phyloP scores from a whole-genome alignment of 2,113 vertebrate species.

The Hippopotamus amphibius region DNA sequence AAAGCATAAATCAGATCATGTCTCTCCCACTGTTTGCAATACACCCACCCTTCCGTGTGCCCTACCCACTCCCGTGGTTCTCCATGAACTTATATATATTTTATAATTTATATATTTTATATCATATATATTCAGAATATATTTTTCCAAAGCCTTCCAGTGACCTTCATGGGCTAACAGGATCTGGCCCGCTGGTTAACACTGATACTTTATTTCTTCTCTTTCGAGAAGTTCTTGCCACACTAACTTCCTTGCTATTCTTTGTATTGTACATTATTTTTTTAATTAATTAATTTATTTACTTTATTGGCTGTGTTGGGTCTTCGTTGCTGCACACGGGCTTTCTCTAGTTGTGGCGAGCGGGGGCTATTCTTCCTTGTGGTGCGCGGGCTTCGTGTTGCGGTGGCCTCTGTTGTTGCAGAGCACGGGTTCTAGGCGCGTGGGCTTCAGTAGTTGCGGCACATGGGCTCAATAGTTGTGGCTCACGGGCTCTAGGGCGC shows the following conservation, averaged over 20 bases:
- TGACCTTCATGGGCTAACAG: neutral
- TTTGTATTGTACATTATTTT: neutral
- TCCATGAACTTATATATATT: neutral
- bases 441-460: no score
- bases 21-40: neutral
- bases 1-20: neutral
- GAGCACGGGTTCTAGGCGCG: no score
- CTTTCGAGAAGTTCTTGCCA: neutral
- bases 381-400: no score
- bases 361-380: no score
- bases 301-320: no score
- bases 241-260: neutral
- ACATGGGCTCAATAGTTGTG: no score
- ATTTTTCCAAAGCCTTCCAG: neutral
- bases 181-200: neutral
- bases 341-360: no score
- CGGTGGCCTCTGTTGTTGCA: no score
- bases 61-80: neutral
- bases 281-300: no score
- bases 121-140: neutral
- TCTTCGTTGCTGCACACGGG: no score
- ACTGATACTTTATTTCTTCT: neutral
- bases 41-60: fast-evolving
- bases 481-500: no score
- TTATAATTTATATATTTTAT: no score